Conservation (phyloP, 1,140 invertebrate species). For the Wasmannia auropunctata region DNA sequence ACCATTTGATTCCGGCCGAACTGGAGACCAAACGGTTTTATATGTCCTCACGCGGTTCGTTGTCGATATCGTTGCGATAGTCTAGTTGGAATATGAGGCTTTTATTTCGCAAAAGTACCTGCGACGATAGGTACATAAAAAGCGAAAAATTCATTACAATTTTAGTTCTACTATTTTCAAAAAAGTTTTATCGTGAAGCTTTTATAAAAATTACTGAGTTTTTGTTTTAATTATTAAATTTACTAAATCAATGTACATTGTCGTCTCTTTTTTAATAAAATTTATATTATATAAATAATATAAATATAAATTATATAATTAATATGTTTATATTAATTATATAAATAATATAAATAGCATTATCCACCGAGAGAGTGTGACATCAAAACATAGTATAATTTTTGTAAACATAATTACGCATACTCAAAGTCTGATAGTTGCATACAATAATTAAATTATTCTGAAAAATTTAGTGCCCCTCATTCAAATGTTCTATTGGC, state of each 20-base stretch:
- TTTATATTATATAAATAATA: background rate
- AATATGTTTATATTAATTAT: background rate
- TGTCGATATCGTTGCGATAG: background rate
- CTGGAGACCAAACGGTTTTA: constrained; percentile 53
- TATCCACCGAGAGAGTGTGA: background rate
- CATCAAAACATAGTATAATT: background rate
- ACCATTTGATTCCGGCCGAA: constrained; percentile 74
- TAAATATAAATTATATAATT: background rate
- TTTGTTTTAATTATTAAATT: background rate
- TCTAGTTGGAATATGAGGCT: constrained; percentile 4
- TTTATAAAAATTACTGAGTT: background rate
- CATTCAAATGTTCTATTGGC: background rate
- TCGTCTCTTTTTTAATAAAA: background rate
- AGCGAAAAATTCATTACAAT: background rate
- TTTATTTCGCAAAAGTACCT: constrained; percentile 53
- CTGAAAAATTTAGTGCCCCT: background rate
- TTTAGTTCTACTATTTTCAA: background rate
- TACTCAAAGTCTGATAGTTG: background rate
- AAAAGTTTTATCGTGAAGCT: background rate
- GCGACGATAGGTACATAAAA: background rate
- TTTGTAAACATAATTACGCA: background rate
- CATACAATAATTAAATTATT: background rate
- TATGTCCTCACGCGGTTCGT: background rate
- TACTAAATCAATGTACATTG: background rate
- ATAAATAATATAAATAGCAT: background rate